These are phyloP conservation scores for Sycophila sp. DNA, from an alignment of 1,140 invertebrate genomes.

Conservation along the genomic window DNA sequence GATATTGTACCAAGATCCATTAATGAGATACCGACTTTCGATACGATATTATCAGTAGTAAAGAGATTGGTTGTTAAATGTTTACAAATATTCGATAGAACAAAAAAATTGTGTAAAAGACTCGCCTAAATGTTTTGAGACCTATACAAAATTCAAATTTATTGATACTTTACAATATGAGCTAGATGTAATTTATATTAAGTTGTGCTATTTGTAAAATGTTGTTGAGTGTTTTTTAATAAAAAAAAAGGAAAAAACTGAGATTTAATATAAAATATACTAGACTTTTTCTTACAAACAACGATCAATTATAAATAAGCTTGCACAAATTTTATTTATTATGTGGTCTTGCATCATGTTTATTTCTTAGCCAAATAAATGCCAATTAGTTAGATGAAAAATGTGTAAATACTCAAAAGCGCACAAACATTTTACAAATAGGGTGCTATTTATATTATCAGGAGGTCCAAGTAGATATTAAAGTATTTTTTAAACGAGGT, in stretches of 20 bases:
- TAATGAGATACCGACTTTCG: slow-evolving; percentile 25
- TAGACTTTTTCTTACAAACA: slow-evolving; percentile 29
- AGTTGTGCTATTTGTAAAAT: slow-evolving; percentile 43
- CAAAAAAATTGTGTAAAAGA: slow-evolving; percentile 19
- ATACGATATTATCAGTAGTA: slow-evolving; percentile 29
- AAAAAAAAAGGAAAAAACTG: slow-evolving; percentile 34
- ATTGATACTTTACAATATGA: slow-evolving; percentile 38
- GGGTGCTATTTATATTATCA: slow-evolving; percentile 41
- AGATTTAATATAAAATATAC: slow-evolving; percentile 29
- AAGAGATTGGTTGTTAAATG: slow-evolving; percentile 31
- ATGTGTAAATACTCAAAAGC: slow-evolving; percentile 24
- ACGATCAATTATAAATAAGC: slow-evolving; percentile 25
- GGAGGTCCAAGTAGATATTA: slow-evolving; percentile 41
- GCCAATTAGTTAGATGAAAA: slow-evolving; percentile 26
- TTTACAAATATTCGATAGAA: slow-evolving; percentile 31
- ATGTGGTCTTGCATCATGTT: slow-evolving; percentile 5
- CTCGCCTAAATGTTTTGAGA: slow-evolving; percentile 26
- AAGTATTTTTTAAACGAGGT: slow-evolving; percentile 39
- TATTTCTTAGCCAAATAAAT: slow-evolving; percentile 19
- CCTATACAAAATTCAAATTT: slow-evolving; percentile 38
- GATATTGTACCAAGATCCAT: slow-evolving; percentile 22
- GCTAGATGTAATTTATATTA: slow-evolving; percentile 38
- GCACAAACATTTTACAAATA: slow-evolving; percentile 45
- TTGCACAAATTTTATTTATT: slow-evolving; percentile 37
- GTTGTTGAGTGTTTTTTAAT: slow-evolving; percentile 34